These are phyloP conservation scores for Upupa epops DNA, from an alignment of 2,113 vertebrate species.

Conservation along the genomic window DNA sequence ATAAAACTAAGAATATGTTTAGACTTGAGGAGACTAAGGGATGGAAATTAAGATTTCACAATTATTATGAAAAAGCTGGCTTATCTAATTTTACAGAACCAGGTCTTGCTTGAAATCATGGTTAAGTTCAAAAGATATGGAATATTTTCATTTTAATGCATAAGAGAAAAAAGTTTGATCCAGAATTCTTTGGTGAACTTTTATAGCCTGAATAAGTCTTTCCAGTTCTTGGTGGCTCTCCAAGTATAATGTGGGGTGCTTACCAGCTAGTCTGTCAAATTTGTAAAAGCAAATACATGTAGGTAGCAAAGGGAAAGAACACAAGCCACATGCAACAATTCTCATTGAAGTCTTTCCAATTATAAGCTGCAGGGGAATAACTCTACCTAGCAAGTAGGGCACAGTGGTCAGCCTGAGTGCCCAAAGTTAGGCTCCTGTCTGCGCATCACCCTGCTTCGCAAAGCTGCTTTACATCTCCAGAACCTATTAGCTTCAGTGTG, in stretches of 20 bases:
- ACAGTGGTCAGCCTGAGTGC: fast-evolving
- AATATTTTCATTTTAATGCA: not conserved
- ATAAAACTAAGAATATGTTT: not conserved
- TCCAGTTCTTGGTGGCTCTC: not conserved
- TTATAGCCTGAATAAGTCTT: not conserved
- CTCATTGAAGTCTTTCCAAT: not conserved
- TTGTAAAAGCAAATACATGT: not conserved
- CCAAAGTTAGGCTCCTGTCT: not conserved
- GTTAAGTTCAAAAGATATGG: not conserved
- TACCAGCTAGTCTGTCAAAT: not conserved
- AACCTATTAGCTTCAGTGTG: not conserved
- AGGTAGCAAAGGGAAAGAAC: not conserved
- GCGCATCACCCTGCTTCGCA: not conserved
- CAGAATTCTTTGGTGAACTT: not conserved
- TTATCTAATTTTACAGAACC: not conserved
- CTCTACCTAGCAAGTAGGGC: not conserved
- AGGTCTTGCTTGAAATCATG: not conserved
- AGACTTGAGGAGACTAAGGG: not conserved
- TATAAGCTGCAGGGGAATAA: not conserved
- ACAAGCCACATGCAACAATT: not conserved
- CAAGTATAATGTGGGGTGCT: not conserved
- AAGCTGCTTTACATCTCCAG: not conserved
- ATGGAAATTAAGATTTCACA: not conserved
- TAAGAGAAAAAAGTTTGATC: not conserved
- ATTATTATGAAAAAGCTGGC: not conserved